Evolutionary conservation across 2,888 invertebrate species (phyloP).

Genomic region (Lobophora halterata): DNA sequence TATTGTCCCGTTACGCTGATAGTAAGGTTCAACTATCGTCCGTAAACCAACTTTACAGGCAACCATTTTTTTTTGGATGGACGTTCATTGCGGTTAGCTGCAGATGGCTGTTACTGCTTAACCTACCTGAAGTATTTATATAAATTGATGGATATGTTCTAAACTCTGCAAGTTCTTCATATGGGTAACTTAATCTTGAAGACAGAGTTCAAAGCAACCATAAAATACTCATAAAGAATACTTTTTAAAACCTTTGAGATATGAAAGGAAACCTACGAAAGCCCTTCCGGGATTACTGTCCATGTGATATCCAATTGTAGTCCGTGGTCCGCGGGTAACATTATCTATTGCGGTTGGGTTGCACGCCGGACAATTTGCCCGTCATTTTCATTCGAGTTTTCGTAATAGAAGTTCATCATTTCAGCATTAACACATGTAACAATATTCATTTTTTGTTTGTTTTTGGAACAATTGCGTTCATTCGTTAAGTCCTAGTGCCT

Average conservation of each 20-base stretch:
- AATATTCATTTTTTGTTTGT: not conserved
- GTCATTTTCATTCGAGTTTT: slow-evolving; percentile 48
- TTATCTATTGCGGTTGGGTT: slow-evolving; percentile 46
- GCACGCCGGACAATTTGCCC: slow-evolving; percentile 29
- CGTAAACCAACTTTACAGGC: too few species aligned
- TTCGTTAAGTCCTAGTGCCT: too few species aligned
- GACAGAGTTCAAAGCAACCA: slow-evolving; percentile 19
- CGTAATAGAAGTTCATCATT: slow-evolving; percentile 35
- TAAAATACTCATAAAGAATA: slow-evolving; percentile 11
- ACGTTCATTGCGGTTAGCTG: too few species aligned
- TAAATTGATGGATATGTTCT: too few species aligned
- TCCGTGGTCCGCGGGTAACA: slow-evolving; percentile 33
- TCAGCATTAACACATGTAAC: slow-evolving; percentile 26
- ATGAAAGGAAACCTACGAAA: slow-evolving; percentile 19
- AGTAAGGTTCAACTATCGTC: too few species aligned
- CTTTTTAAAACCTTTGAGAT: slow-evolving; percentile 13
- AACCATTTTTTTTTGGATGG: too few species aligned
- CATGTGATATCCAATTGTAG: slow-evolving; percentile 31
- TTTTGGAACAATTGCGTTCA: not conserved
- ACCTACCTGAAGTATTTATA: too few species aligned
- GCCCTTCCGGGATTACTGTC: slow-evolving; percentile 26
- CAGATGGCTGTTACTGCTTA: too few species aligned
- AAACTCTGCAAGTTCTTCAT: too few species aligned
- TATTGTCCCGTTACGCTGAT: too few species aligned
- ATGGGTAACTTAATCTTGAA: slow-evolving; percentile 26